Conservation (phyloP, 2,888 invertebrate species). For the Entomobrya proxima region DNA sequence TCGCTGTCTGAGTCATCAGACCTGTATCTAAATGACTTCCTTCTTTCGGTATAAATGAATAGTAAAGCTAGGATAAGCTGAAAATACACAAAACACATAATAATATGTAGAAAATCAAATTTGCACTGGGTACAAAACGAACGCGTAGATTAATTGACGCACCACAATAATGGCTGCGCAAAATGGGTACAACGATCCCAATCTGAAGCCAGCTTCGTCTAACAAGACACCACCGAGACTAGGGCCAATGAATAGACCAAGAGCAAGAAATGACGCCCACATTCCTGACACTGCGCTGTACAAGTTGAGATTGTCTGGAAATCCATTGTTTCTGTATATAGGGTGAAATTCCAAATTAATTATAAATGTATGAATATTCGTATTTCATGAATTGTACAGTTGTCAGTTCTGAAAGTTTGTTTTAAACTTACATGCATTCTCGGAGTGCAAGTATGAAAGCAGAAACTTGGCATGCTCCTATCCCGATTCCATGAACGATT, state of each 20-base stretch:
- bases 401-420: not conserved
- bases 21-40: not conserved
- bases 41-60: conserved; percentile 27
- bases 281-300: conserved; percentile 92
- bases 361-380: not conserved
- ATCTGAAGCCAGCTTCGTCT: conserved; percentile 85
- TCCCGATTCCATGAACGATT: conserved; percentile 89
- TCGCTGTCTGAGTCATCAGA: conserved; percentile 33
- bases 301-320: conserved; percentile 90
- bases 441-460: conserved; percentile 90
- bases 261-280: conserved; percentile 92
- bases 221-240: conserved; percentile 86
- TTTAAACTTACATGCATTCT: conserved; percentile 85
- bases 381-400: too few species aligned
- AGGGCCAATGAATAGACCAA: conserved; percentile 91
- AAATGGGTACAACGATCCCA: conserved; percentile 85
- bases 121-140: not conserved
- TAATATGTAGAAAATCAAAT: not conserved
- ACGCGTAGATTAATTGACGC: conserved; percentile 76
- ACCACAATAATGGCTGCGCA: conserved; percentile 83
- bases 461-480: conserved; percentile 89
- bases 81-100: not conserved
- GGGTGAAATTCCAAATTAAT: not conserved
- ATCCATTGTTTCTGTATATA: conserved; percentile 79
- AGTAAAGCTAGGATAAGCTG: conserved; percentile 21